Base-by-base conservation (phyloP, 1,140 invertebrate genomes). In the Penaeus vannamei region DNA sequence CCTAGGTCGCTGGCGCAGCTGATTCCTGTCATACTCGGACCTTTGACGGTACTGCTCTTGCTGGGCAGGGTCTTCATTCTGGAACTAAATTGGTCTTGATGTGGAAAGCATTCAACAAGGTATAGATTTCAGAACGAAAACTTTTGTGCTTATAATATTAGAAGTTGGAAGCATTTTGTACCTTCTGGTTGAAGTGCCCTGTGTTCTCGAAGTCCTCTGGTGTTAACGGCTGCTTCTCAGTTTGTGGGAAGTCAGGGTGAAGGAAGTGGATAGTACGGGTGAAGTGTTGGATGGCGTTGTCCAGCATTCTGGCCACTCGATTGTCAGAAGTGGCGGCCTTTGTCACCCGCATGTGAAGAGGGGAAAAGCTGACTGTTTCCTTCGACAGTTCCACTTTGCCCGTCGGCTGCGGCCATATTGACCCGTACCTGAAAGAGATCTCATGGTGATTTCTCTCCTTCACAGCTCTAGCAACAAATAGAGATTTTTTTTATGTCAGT, bases 241-340 rank as follows among this genome's bases (percentile, higher is more conserved):
- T 59, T 22, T 66, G 36, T 23, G 79, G 85, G 79, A 17, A 87
- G 2, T 87, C 77, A 22, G 85, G 85, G 23, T 87, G 85, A 53
- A 87, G 77, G 85, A 66, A 87, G 77, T 87, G 85, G 26, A 87
- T 20, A 61, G 66, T 87, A 20, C 85, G 77, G 32, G 32, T 81
- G 60, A 80, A 81, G 61, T 81, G n/a, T 20, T 64, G 32, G 19
- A 42, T 42, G 14, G 85, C 85, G n/a, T 81, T 79, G 17, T 87
- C 77, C 60, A 87, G 79, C 85, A 87, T 87, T 32, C 66, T 46
- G 1, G 77, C 19, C 59, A 87, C 85, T 59, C 81, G 26, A 32
- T 61, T 77, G 29, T 32, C 64, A 29, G 85, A 66, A 22, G 59
- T 64, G 22, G 85, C 85, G n/a, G 81, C 66, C 60, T 87, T 87